These are phyloP conservation scores for Premnoplex brunnescens DNA, from an alignment of 2,797 vertebrate species.

Conservation along the genomic window DNA sequence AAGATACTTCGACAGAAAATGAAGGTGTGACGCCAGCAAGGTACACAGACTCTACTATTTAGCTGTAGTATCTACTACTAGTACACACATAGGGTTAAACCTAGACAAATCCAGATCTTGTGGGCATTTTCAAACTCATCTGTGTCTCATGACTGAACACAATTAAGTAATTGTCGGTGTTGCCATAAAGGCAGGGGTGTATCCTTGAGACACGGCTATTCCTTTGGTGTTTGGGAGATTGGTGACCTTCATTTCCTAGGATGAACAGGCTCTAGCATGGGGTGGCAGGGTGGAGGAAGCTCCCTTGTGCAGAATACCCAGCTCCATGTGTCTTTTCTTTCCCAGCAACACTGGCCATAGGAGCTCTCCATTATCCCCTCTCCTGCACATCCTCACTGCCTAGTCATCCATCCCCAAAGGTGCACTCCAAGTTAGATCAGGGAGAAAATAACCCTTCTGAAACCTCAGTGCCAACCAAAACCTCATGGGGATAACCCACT, in stretches of 20 bases:
- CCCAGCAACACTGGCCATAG: neutral
- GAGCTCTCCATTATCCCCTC: neutral
- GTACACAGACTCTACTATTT: neutral
- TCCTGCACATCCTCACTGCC: neutral
- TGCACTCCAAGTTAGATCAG: neutral
- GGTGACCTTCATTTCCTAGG: neutral
- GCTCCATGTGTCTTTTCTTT: neutral
- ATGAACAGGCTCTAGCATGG: fast-evolving
- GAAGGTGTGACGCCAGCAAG: neutral
- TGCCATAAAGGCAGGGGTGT: neutral
- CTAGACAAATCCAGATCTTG: neutral
- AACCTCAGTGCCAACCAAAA: neutral
- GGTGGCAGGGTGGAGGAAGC: neutral
- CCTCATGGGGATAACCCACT: neutral
- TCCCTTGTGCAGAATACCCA: neutral
- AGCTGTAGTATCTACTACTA: neutral
- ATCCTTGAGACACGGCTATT: neutral
- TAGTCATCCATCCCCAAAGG: neutral
- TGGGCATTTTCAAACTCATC: neutral
- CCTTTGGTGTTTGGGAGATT: neutral
- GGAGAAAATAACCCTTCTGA: neutral
- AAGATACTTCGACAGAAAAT: neutral
- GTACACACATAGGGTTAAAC: neutral
- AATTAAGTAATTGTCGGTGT: neutral
- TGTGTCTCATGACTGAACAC: neutral